Evolutionary conservation across 2,113 vertebrate species (phyloP).

Genomic region (Xyliphius kryptos): DNA sequence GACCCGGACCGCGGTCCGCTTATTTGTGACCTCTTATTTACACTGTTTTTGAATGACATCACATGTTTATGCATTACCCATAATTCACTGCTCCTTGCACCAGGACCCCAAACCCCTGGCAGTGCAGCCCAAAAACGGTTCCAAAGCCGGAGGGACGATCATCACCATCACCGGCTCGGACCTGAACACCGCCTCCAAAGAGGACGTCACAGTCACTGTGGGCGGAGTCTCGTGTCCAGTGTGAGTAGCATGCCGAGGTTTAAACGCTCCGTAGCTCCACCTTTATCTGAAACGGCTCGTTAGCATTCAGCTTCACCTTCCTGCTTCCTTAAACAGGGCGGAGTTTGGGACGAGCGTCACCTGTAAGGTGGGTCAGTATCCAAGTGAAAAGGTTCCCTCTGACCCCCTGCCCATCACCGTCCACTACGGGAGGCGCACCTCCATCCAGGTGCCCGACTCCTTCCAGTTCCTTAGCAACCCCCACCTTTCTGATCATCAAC

Average conservation of each 20-base stretch:
- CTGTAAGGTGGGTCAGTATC: constrained; percentile 74
- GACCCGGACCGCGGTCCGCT: no score
- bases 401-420: constrained; percentile 53
- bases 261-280: no score
- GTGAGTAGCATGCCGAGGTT: no score
- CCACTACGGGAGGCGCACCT: constrained; percentile 60
- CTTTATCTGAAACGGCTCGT: no score
- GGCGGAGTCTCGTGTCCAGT: constrained; percentile 72
- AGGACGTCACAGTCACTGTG: constrained; percentile 72
- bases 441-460: constrained; percentile 21
- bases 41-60: no score
- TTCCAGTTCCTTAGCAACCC: constrained; percentile 80
- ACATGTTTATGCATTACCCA: no score
- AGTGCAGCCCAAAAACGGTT: constrained; percentile 71
- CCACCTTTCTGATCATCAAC: constrained; percentile 65
- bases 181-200: constrained; percentile 76
- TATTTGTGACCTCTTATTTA: no score
- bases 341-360: constrained; percentile 68
- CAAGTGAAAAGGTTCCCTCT: constrained; percentile 50
- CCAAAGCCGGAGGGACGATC: constrained; percentile 78
- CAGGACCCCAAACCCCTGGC: constrained; percentile 70
- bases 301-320: not conserved
- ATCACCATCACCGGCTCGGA: constrained; percentile 75
- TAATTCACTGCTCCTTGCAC: not conserved
- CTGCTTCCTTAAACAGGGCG: constrained; percentile 54